Conservation (phyloP, 1,140 invertebrate genomes). For the Drosophila teissieri region DNA sequence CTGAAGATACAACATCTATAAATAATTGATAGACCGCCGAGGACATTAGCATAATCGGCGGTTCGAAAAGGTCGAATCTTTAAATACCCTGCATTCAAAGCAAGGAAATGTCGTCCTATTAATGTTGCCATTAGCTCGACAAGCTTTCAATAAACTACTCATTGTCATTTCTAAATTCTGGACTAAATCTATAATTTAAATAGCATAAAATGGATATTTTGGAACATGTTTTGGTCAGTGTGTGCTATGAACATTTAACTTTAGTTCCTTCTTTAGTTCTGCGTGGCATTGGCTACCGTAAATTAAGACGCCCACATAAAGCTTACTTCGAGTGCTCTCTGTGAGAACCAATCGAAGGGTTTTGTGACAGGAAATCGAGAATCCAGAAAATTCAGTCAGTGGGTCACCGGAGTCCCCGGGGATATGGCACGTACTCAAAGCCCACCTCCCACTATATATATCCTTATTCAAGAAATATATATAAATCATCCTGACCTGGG, state of each 20-base stretch:
- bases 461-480: no score
- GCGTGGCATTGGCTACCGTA: no score
- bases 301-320: neutral
- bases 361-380: constrained; percentile 10
- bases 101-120: neutral
- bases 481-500: neutral
- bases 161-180: neutral
- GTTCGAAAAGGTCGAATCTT: constrained; percentile 9
- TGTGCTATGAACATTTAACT: neutral
- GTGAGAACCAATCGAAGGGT: neutral
- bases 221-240: no score
- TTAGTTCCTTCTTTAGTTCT: no score
- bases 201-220: no score
- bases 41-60: constrained; percentile 34
- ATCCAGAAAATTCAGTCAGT: constrained; percentile 28
- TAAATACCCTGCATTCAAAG: constrained; percentile 14
- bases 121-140: neutral
- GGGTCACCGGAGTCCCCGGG: constrained; percentile 22
- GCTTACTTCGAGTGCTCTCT: neutral
- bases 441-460: neutral
- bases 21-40: constrained; percentile 19
- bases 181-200: neutral
- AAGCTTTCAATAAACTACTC: neutral
- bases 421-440: constrained; percentile 30
- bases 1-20: constrained; percentile 21